Percentiles rank a stretch among this genome's conserved stretches.
Evolutionary conservation across 2,113 vertebrate species (phyloP).

Genomic region (Lontra canadensis): DNA sequence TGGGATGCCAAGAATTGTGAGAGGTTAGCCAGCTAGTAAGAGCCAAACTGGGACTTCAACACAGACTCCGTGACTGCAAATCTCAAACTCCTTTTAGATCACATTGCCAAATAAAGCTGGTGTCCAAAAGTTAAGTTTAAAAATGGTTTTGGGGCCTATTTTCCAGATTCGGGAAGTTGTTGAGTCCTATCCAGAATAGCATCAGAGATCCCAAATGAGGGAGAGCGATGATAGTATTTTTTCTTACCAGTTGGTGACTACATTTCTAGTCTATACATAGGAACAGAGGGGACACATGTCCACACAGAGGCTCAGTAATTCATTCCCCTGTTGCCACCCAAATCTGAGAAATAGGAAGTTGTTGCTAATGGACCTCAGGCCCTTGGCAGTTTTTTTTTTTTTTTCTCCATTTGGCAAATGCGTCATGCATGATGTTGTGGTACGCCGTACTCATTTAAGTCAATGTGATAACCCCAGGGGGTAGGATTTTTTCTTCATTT

Average conservation of each 20-base stretch:
- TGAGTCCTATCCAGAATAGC: not conserved
- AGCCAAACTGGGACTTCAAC: not conserved
- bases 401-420: slow-evolving; percentile 25
- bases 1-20: not conserved
- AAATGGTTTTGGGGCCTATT: not conserved
- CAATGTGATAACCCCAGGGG: not conserved
- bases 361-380: not conserved
- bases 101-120: not conserved
- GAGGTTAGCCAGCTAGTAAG: not conserved
- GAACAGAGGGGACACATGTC: not conserved
- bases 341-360: not conserved
- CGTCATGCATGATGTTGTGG: not conserved
- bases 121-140: not conserved
- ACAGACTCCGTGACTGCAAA: not conserved
- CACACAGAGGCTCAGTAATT: not conserved
- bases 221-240: not conserved
- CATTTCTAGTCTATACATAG: not conserved
- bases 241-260: not conserved
- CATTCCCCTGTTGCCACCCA: not conserved
- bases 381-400: not conserved
- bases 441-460: not conserved
- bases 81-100: not conserved
- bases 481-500: not conserved
- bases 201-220: not conserved
- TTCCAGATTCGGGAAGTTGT: slow-evolving; percentile 10